Evolutionary conservation across 2,113 vertebrate genomes (phyloP).

Genomic region (Sebastes schlegelii): DNA sequence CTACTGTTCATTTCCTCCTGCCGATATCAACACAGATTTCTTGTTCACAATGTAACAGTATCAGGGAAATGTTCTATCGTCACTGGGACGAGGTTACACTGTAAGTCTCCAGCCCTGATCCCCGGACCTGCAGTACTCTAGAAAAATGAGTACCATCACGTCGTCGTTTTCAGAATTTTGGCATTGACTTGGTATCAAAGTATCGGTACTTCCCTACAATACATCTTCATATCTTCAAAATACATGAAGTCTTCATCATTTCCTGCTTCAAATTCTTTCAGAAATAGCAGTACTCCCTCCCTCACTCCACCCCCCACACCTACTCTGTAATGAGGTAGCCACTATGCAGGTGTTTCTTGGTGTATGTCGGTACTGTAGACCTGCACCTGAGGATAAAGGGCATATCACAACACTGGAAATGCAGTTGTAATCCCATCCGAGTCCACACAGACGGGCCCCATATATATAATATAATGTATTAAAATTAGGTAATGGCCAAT

Average conservation of each 20-base stretch:
- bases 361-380: background rate
- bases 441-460: background rate
- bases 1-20: too few species aligned
- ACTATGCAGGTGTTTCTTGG: slow-evolving; percentile 51
- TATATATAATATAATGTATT: too few species aligned
- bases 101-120: too few species aligned
- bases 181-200: too few species aligned
- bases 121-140: too few species aligned
- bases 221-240: background rate
- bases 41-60: too few species aligned
- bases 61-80: too few species aligned
- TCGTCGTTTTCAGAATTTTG: too few species aligned
- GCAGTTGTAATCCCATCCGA: slow-evolving; percentile 10
- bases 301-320: background rate
- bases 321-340: background rate
- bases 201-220: too few species aligned
- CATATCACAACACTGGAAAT: slow-evolving; percentile 6
- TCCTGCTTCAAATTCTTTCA: background rate
- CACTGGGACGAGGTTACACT: too few species aligned
- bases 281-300: background rate
- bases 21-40: too few species aligned
- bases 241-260: background rate
- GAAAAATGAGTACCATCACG: too few species aligned
- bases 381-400: slow-evolving; percentile 33
- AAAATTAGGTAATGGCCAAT: background rate